Evolutionary conservation across 23 tunicate species (phyloP), one percentile per base, ranked within the genome.

Genomic region (Clavelina lepadiformis): DNA sequence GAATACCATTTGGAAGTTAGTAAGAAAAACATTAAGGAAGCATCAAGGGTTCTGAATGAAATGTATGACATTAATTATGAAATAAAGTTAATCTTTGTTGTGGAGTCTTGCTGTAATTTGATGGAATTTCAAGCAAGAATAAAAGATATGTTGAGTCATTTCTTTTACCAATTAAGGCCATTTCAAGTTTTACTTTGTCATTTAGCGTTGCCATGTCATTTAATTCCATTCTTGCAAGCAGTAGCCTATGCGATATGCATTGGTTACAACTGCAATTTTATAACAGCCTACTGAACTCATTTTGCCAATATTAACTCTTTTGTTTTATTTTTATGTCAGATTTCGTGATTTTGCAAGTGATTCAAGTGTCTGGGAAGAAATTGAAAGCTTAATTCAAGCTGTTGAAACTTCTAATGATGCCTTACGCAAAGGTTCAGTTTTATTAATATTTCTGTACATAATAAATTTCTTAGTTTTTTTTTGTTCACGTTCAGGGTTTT

Each of bases 261-360:
- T 41, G 11, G 49, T 11, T 15, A 11, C 15, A 15, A 41, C 49
- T 41, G 49, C 15, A 11, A 15, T 41, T 41, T 11, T 41, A 41
- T 11, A 41, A 41, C 15, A 41, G 15, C 11, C 11, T 11, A 41
- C 15, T 11, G 15, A 11, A 56, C 61, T n/a, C 25, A 15, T 0
- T 0, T 61, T 1, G 0, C 44, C 0, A 31, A 61, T 0, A 30
- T 22, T 13, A 61, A 19, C 21, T 13, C 0, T 20, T 1, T 30
- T 29, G 21, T 61, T 15, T n/a, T 31, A 45, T 49, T 30, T 51
- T 58, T 38, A 19, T 41, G 37, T 20, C 38, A 83, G 76, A 62
- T 77, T 76, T 68, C 78, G 66, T 22, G 78, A 76, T 3, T 84
- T 84, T 54, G 29, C 78, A 54, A 46, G 37, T 56, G 93, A 84